These are phyloP conservation scores for Habroteleia sp. DNA, from an alignment of 2,888 invertebrate species.

Conservation along the genomic window DNA sequence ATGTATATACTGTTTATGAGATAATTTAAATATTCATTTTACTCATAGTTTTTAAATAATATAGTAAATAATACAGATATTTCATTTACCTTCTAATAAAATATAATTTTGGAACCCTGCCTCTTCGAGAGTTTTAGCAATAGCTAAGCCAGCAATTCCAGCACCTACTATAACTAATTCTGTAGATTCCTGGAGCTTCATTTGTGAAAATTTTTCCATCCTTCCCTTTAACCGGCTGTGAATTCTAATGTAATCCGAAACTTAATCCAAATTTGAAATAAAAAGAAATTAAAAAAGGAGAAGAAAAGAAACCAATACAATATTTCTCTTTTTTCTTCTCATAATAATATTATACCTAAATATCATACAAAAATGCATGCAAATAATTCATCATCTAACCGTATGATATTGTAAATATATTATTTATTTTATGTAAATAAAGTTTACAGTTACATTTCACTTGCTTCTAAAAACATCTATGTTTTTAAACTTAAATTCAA, in stretches of 20 bases:
- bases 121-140: slow-evolving; percentile 82
- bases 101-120: slow-evolving; percentile 82
- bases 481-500: no score
- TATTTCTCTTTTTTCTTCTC: background rate
- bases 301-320: slow-evolving; percentile 8
- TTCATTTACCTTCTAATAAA: slow-evolving; percentile 82
- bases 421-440: no score
- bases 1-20: no score
- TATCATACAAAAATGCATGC: slow-evolving; percentile 7
- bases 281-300: slow-evolving; percentile 32
- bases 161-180: slow-evolving; percentile 84
- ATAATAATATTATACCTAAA: background rate
- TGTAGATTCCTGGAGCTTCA: slow-evolving; percentile 63
- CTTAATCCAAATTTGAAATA: slow-evolving; percentile 31
- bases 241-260: slow-evolving; percentile 69
- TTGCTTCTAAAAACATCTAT: slow-evolving; percentile 7
- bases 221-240: slow-evolving; percentile 68
- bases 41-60: no score
- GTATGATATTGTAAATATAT: no score
- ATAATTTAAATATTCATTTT: no score
- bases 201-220: slow-evolving; percentile 35
- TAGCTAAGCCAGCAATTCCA: slow-evolving; percentile 84
- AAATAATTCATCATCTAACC: slow-evolving; percentile 2
- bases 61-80: no score
- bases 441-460: background rate